phyloP scores from a whole-genome alignment of 2,888 invertebrate genomes.

The Smittia sp. region DNA sequence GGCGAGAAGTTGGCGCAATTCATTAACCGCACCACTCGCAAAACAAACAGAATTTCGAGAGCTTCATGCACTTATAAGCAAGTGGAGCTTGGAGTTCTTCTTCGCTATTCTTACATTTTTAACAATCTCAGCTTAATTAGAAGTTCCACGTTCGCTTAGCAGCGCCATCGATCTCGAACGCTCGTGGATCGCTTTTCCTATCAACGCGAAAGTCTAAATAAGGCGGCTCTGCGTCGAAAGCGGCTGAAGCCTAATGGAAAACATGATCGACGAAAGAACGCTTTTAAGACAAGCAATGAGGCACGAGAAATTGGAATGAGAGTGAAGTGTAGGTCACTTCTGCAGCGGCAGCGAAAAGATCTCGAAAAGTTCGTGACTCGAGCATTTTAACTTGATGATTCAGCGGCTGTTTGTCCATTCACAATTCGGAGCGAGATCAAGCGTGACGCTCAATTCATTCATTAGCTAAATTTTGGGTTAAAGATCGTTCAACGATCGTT shows the following conservation, averaged over 20 bases:
- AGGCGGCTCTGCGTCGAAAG: background rate
- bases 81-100: background rate
- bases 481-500: too few relatives aligned
- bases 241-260: background rate
- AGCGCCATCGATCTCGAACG: background rate
- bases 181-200: background rate
- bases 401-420: too few relatives aligned
- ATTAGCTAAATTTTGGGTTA: too few relatives aligned
- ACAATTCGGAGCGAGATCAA: too few relatives aligned
- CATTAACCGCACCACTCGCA: background rate
- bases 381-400: too few relatives aligned
- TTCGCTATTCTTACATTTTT: background rate
- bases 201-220: conserved; percentile 2
- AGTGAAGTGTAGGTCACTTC: conserved; percentile 12
- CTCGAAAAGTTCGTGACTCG: background rate
- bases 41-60: background rate
- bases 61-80: conserved; percentile 27
- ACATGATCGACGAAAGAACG: background rate
- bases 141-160: background rate
- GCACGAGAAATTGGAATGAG: background rate
- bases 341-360: background rate
- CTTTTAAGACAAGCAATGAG: background rate
- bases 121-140: background rate
- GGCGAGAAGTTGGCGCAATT: background rate
- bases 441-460: too few relatives aligned